Conservation (phyloP, 1,140 invertebrate genomes). For the Ruditapes philippinarum region DNA sequence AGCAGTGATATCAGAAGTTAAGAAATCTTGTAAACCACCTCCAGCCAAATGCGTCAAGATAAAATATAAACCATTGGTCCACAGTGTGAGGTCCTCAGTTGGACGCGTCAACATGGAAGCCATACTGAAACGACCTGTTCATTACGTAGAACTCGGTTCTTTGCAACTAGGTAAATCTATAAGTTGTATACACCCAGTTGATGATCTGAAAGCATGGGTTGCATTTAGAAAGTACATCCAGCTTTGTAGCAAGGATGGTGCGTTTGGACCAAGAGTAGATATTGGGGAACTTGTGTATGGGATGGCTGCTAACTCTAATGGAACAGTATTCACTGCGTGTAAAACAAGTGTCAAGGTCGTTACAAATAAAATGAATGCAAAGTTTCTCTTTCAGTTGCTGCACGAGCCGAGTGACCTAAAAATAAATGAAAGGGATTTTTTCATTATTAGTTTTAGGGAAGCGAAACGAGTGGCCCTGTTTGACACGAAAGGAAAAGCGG, state of each 20-base stretch:
- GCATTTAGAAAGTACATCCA: slow-evolving; percentile 53
- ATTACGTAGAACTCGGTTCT: slow-evolving; percentile 25
- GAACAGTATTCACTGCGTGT: slow-evolving; percentile 37
- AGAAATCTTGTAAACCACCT: slow-evolving; percentile 18
- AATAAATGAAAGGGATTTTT: slow-evolving; percentile 24
- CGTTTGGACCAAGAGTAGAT: slow-evolving; percentile 27
- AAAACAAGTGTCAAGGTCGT: slow-evolving; percentile 41
- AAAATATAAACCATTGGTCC: slow-evolving; percentile 44
- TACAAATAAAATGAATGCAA: slow-evolving; percentile 3
- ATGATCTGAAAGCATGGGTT: slow-evolving; percentile 51
- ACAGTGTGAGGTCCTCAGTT: background rate
- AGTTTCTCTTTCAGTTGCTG: slow-evolving; percentile 33
- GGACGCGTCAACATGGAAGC: slow-evolving; percentile 31
- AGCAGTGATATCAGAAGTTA: slow-evolving; percentile 18
- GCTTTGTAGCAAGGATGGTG: slow-evolving; percentile 50
- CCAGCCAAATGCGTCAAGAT: slow-evolving; percentile 21
- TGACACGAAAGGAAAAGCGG: slow-evolving; percentile 27
- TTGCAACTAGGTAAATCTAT: slow-evolving; percentile 22
- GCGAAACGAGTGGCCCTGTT: slow-evolving; percentile 43
- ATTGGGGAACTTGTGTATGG: slow-evolving; percentile 1
- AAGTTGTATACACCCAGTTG: slow-evolving; percentile 31
- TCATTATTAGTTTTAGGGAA: slow-evolving; percentile 50
- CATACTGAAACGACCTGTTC: slow-evolving; percentile 20
- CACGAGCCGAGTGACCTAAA: slow-evolving; percentile 59
- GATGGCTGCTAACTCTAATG: slow-evolving; percentile 19